These are phyloP conservation scores for Grapholita molesta DNA, from an alignment of 1,140 invertebrate species.

Conservation along the genomic window DNA sequence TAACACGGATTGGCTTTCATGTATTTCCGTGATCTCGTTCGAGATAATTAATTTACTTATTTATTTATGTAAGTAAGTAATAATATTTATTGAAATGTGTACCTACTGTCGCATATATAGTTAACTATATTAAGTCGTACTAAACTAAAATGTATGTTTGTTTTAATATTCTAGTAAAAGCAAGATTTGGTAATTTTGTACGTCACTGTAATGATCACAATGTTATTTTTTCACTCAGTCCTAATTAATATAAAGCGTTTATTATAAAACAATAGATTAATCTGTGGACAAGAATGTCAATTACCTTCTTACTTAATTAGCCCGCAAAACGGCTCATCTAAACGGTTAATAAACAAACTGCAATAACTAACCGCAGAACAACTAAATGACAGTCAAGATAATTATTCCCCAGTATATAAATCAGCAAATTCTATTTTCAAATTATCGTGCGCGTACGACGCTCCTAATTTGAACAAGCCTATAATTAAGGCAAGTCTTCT, in stretches of 20 bases:
- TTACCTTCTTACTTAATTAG: not conserved
- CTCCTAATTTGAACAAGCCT: slow-evolving; percentile 68
- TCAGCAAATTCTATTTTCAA: slow-evolving; percentile 52
- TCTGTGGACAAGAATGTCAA: not conserved
- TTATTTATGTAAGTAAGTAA: slow-evolving; percentile 8
- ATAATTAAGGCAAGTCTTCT: slow-evolving; percentile 55
- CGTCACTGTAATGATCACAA: too few relatives aligned
- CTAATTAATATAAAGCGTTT: not conserved
- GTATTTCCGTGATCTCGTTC: slow-evolving; percentile 51
- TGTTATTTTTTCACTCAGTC: too few relatives aligned
- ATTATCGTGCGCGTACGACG: slow-evolving; percentile 50
- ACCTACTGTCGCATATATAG: too few relatives aligned
- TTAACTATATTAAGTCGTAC: too few relatives aligned
- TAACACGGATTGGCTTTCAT: slow-evolving; percentile 68
- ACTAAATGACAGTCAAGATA: slow-evolving; percentile 17
- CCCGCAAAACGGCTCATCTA: not conserved
- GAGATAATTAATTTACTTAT: not conserved
- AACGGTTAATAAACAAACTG: not conserved
- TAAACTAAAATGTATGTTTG: too few relatives aligned
- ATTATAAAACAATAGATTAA: too few relatives aligned
- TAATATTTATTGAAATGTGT: not conserved
- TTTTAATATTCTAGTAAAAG: too few relatives aligned
- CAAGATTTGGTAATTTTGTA: too few relatives aligned
- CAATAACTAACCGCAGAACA: slow-evolving; percentile 11
- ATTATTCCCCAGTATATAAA: slow-evolving; percentile 42